Base-by-base conservation (phyloP, 92 coral and sea anemone genomes). In the Montipora capitata region DNA sequence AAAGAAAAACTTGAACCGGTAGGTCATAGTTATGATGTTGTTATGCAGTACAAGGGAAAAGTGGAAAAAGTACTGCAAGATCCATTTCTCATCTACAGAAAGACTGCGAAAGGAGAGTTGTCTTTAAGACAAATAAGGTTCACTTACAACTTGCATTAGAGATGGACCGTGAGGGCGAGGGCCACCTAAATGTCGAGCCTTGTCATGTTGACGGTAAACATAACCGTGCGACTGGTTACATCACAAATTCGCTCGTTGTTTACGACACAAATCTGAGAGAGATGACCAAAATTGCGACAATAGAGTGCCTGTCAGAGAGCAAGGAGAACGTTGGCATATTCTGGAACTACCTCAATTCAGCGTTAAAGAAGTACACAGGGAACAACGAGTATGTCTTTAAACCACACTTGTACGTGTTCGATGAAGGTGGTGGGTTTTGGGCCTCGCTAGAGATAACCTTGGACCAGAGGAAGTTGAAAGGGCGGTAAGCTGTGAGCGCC, bases 21-120 rank as follows among this genome's bases (percentile, higher is more conserved):
- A 20, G 94, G 94, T 40, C 94, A 91, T 74, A 91, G 92, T 77
- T 91, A 91, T 64, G 91, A 91, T 74, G 94, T 91, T 85, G 94
- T 91, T 14, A 91, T 91, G 94, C 67, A 80, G 20, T 91, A 91
- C 78, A 91, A 90, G 67, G 87, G 14, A 40, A 90, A 85, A 70
- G 91, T 85, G 3, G 48, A 85, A 74, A 86, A 91, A 79, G 83
- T 91, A 3, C 85, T 80, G 7, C 71, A 91, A 81, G 94, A 86
- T 69, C 84, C 84, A 40, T 91, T 69, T 65, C 77, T 86, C 40
- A 90, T 90, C 63, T 90, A 76, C 89, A 90, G 68, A 35, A 90
- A 10, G 93, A 90, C 82, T 90, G 90, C 42, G 93, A 90, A 66
- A 59, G 43, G 64, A 15, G 52, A 41, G 27, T 85, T 40, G 67